Evolutionary conservation across 1,140 invertebrate species (phyloP).

Genomic region (Macrocentrus cingulum): DNA sequence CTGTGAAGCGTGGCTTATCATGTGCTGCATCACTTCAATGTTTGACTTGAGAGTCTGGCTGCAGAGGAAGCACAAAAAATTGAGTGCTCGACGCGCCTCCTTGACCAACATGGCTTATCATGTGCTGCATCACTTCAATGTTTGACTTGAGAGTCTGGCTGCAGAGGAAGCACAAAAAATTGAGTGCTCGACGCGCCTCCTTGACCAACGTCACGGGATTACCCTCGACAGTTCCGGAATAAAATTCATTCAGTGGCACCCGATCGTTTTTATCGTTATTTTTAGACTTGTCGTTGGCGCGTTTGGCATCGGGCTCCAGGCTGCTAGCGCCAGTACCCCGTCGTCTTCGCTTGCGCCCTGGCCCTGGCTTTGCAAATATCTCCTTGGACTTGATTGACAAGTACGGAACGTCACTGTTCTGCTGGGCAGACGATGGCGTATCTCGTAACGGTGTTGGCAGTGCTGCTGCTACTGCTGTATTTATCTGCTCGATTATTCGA

Average conservation of each 20-base stretch:
- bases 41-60: slow-evolving; percentile 59
- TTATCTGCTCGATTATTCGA: no score
- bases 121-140: no score
- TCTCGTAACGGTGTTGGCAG: slow-evolving; percentile 37
- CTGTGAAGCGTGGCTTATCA: slow-evolving; percentile 66
- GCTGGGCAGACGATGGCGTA: slow-evolving; percentile 20
- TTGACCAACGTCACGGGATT: slow-evolving; percentile 32
- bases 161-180: no score
- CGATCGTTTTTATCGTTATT: slow-evolving; percentile 36
- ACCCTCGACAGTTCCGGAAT: slow-evolving; percentile 53
- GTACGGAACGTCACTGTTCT: slow-evolving; percentile 42
- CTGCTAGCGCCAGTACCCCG: slow-evolving; percentile 7
- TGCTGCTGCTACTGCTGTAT: slow-evolving; percentile 10
- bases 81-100: slow-evolving; percentile 39
- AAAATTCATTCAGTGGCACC: slow-evolving; percentile 47
- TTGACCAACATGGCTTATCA: no score
- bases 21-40: slow-evolving; percentile 68
- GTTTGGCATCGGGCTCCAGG: slow-evolving; percentile 39
- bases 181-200: no score
- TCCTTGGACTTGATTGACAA: background rate
- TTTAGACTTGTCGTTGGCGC: slow-evolving; percentile 31
- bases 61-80: slow-evolving; percentile 60
- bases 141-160: no score
- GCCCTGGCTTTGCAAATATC: slow-evolving; percentile 15
- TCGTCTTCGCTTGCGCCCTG: slow-evolving; percentile 27